Evolutionary conservation across 2,113 vertebrate genomes (phyloP).

Genomic region (Porphyrio hochstetteri): DNA sequence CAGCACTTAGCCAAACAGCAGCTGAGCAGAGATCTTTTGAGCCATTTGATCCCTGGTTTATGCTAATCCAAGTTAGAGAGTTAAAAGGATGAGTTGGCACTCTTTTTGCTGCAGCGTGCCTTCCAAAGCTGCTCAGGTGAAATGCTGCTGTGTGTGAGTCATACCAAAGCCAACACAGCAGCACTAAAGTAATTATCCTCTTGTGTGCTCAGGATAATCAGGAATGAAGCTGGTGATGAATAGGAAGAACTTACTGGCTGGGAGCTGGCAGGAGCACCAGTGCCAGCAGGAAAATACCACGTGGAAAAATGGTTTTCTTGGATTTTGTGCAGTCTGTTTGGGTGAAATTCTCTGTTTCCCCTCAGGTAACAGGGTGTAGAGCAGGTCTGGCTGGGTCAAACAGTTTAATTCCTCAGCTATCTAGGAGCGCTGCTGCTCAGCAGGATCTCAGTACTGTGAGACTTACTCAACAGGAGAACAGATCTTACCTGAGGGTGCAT

Average conservation of each 20-base stretch:
- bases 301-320: not conserved
- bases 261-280: not conserved
- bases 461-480: not conserved
- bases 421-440: not conserved
- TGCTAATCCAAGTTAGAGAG: not conserved
- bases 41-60: not conserved
- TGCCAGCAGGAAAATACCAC: not conserved
- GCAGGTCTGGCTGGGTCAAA: not conserved
- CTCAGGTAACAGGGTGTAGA: not conserved
- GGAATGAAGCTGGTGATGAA: not conserved
- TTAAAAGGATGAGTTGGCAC: not conserved
- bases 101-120: not conserved
- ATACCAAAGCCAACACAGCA: not conserved
- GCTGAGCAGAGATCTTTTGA: not conserved
- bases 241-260: not conserved
- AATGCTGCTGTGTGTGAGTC: not conserved
- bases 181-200: not conserved
- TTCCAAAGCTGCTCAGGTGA: not conserved
- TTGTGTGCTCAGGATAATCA: not conserved
- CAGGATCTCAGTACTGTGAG: not conserved
- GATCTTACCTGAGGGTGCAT: not conserved
- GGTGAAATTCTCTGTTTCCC: not conserved
- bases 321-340: accelerated
- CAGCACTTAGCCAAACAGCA: not conserved
- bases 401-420: not conserved